These are phyloP conservation scores for Drosophila cardini DNA, from an alignment of 1,140 invertebrate species.

Conservation along the genomic window DNA sequence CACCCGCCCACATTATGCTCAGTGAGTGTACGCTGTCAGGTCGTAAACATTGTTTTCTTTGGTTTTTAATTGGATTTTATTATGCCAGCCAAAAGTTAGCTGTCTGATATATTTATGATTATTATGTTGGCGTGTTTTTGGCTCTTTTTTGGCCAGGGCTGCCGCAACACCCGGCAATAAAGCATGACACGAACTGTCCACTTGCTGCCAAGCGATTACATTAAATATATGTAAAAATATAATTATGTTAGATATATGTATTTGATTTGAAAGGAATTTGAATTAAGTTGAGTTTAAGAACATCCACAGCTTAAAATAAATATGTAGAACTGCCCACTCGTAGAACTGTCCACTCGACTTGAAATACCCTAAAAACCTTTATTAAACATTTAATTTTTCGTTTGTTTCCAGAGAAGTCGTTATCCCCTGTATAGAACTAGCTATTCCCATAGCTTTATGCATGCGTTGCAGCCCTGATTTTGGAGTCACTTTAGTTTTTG, in stretches of 20 bases:
- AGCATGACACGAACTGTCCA: not conserved
- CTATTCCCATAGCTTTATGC: not conserved
- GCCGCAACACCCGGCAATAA: conserved; percentile 15
- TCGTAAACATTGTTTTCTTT: conserved; percentile 82
- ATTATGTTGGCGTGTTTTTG: conserved; percentile 74
- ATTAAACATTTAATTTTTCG: not conserved
- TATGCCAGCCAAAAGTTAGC: conserved; percentile 77
- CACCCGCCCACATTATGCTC: not conserved
- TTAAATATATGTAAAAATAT: not conserved
- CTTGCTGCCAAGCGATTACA: not conserved
- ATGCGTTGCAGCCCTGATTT: conserved; percentile 38
- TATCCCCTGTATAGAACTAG: not conserved
- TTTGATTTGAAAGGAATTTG: too few species aligned
- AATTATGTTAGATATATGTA: not conserved
- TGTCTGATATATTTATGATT: conserved; percentile 80
- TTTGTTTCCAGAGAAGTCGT: not conserved
- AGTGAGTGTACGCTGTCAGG: conserved; percentile 52
- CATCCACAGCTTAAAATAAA: too few species aligned
- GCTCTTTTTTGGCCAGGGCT: conserved; percentile 49
- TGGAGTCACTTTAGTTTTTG: conserved; percentile 24
- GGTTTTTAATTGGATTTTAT: conserved; percentile 82
- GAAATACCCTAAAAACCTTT: not conserved
- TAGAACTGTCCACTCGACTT: too few species aligned
- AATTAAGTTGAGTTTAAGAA: too few species aligned
- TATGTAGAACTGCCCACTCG: too few species aligned